These are phyloP conservation scores for Penaeus chinensis DNA, from an alignment of 1,140 invertebrate species.

Conservation along the genomic window DNA sequence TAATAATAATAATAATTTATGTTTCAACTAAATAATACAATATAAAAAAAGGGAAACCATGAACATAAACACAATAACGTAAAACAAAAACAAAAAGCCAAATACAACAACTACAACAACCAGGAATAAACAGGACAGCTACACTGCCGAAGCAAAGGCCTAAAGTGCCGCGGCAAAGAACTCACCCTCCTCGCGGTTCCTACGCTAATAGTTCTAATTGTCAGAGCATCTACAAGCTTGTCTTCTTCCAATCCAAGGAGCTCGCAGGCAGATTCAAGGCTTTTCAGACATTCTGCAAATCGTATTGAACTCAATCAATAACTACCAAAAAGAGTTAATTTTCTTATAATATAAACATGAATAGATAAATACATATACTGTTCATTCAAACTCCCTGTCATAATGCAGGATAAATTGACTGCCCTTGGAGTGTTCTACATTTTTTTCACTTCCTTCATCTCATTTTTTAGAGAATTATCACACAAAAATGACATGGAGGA, in stretches of 20 bases:
- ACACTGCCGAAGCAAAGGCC: background rate
- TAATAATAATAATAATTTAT: no score
- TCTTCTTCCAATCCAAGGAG: conserved; percentile 63
- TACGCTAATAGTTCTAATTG: conserved; percentile 64
- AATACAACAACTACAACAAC: no score
- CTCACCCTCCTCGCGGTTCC: conserved; percentile 38
- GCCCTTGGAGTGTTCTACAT: no score
- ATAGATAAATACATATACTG: background rate
- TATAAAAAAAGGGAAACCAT: no score
- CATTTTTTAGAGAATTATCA: background rate
- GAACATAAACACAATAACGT: no score
- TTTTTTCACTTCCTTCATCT: no score
- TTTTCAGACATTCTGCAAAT: conserved; percentile 46
- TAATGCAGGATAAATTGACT: no score
- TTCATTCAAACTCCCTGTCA: background rate
- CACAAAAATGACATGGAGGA: background rate
- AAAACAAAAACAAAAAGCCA: no score
- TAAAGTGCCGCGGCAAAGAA: background rate
- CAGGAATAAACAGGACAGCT: background rate
- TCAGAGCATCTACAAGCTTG: conserved; percentile 58
- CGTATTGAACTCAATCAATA: background rate
- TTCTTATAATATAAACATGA: background rate
- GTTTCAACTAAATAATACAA: no score
- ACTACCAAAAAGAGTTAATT: background rate
- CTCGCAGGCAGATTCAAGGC: conserved; percentile 42